Evolutionary conservation across 2,797 vertebrate genomes (phyloP), one percentile per base, ranked within the genome.

Genomic region (Bradypodion pumilum): DNA sequence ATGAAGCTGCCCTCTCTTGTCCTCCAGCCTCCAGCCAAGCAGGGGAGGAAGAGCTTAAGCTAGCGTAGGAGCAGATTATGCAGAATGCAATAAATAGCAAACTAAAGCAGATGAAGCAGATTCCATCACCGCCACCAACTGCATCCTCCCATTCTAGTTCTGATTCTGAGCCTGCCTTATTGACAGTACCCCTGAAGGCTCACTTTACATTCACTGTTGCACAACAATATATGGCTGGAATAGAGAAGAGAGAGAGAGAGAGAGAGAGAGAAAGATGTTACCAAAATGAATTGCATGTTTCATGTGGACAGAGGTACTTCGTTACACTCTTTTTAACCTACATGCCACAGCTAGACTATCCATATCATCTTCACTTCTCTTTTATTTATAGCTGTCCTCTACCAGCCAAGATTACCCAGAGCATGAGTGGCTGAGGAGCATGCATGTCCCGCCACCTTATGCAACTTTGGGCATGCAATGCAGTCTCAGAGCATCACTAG

Each of bases 1-100:
- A 3, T 44, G 82, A 63, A 21, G 15, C 72, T 76, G 81, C 70
- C 63, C 86, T 87, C 66, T 81, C 74, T n/a, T 63, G 84, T 81
- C 79, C 84, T 81, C 74, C 25, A 81, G 86, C 72, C 76, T 19
- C 66, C 37, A 6, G 42, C 32, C 60, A 63, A 13, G 40, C 1
- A 0, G 65, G 73, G 66, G 81, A 74, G 65, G 37, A 70, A 77
- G 46, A 77, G 73, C 79, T 76, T 77, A 44, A n/a, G 62, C 49
- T 46, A 62, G 73, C 42, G 62, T 46, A 44, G 27, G 7, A 46
- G 23, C 49, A 29, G 52, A 13, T n/a, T 70, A 42, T 49, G 52
- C 5, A 9, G 40, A 21, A 42, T 80, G 27, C 46, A 60, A 75
- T 69, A 62, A 1, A 8, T 29, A 15, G 40, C 62, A 68, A 80